Percentiles rank a stretch among this genome's conserved stretches.
Conservation (phyloP, 2,888 invertebrate species). For the Petrophora chlorosata region DNA sequence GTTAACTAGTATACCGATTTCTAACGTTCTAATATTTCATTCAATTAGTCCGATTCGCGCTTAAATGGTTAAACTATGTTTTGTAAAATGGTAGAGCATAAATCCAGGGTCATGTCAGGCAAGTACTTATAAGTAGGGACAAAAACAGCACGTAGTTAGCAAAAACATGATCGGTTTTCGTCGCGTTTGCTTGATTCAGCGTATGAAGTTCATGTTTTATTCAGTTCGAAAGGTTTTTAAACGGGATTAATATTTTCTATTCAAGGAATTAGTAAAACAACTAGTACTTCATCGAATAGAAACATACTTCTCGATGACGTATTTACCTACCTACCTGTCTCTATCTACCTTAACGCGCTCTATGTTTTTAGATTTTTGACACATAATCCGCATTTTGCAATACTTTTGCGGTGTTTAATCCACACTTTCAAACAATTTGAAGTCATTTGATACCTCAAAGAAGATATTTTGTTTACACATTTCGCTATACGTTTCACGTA, state of each 20-base stretch:
- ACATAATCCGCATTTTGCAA: neutral
- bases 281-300: constrained; percentile 5
- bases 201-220: neutral
- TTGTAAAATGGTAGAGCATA: constrained; percentile 17
- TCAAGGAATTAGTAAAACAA: neutral
- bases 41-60: constrained; percentile 20
- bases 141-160: constrained; percentile 7
- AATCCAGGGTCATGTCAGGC: constrained; percentile 16
- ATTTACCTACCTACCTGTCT: constrained; percentile 16
- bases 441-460: constrained; percentile 10
- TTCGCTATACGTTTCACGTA: constrained; percentile 15
- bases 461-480: constrained; percentile 20
- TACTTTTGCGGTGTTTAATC: constrained; percentile 7
- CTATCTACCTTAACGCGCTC: constrained; percentile 6
- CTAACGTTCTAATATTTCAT: constrained; percentile 22
- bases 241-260: neutral
- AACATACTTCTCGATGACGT: constrained; percentile 34
- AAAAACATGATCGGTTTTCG: constrained; percentile 10
- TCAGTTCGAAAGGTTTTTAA: neutral
- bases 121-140: constrained; percentile 15
- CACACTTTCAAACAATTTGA: constrained; percentile 4
- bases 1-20: constrained; percentile 21
- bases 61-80: constrained; percentile 20
- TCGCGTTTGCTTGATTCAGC: neutral
- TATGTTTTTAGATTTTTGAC: constrained; percentile 11